phyloP scores from a whole-genome alignment of 2,797 vertebrate species.

The Xenentodon cancila region DNA sequence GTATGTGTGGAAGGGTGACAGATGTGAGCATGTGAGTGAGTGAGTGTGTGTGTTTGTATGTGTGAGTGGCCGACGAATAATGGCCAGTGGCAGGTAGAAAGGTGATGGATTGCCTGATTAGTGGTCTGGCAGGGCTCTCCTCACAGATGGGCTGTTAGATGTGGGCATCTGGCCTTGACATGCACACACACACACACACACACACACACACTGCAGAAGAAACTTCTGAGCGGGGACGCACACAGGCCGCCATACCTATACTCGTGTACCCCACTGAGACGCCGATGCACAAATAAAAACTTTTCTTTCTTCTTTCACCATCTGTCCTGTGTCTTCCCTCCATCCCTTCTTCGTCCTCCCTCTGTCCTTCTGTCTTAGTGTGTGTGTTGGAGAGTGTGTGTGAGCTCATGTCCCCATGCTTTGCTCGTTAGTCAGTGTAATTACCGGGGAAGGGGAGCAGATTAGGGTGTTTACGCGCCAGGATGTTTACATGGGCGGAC shows the following conservation, averaged over 20 bases:
- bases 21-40: slow-evolving; percentile 13
- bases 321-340: slow-evolving; percentile 45
- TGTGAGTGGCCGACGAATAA: slow-evolving; percentile 67
- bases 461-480: slow-evolving; percentile 68
- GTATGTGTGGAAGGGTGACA: slow-evolving; percentile 23
- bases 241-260: slow-evolving; percentile 3
- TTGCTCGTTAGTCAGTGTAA: slow-evolving; percentile 77
- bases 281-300: slow-evolving; percentile 36
- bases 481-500: slow-evolving; percentile 73
- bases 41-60: slow-evolving; percentile 14
- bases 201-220: slow-evolving; percentile 6
- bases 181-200: slow-evolving; percentile 32
- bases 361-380: slow-evolving; percentile 26
- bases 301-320: slow-evolving; percentile 35
- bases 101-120: slow-evolving; percentile 82
- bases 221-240: not conserved
- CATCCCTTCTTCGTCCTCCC: slow-evolving; percentile 34
- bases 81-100: slow-evolving; percentile 76
- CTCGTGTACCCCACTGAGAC: slow-evolving; percentile 21
- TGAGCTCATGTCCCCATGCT: slow-evolving; percentile 37
- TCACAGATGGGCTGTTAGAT: slow-evolving; percentile 93
- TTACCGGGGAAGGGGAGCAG: slow-evolving; percentile 74
- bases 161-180: slow-evolving; percentile 86
- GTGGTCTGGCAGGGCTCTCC: slow-evolving; percentile 86
- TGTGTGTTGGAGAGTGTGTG: slow-evolving; percentile 1